Base-by-base conservation (phyloP, 2,888 invertebrate species). In the Pyrgus malvae region DNA sequence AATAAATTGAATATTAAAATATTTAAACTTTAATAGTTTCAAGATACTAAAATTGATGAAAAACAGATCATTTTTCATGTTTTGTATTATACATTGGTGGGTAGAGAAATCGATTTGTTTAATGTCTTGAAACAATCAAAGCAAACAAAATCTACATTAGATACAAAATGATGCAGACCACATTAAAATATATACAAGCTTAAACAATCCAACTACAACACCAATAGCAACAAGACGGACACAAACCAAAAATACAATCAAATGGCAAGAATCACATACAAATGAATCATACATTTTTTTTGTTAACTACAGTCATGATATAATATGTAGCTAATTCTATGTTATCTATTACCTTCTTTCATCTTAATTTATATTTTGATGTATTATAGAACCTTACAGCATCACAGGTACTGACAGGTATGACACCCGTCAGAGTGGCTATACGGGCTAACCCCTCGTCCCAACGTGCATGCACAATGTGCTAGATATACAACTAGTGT, bases 141-240 rank as follows among this genome's bases (percentile, higher is more conserved):
- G 48, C 6, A 37, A 23, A 8, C 3, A 9, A 48, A 11, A 40
- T n/a, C 31, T 40, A 49, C 9, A 29, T 23, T 31, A 42, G 57
- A 60, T 58, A 61, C 50, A 63, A 64, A 55, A 48, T 14, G 67
- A 66, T 61, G 63, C 62, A 60, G 59, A 67, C 64, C 65, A 65
- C 68, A 65, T 62, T 57, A 54, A 60, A 51, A 46, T 60, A 60
- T 56, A 59, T 68, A 69, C 63, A 63, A 64, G 62, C 62, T 67
- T 37, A 44, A 37, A 42, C 8, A 27, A 38, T 14, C 42, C 23
- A 31, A 40, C 40, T 68, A 66, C 61, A 66, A 68, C 65, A 71
- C 62, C 51, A 61, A 70, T 61, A 68, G 68, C 66, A 63, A 65
- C 63, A 64, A 48, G 33, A 51, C 49, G 21, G 19, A 51, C 35